Evolutionary conservation across 2,888 invertebrate species (phyloP), one percentile per base, ranked within the genome.

Genomic region (Aspidapion aeneum): DNA sequence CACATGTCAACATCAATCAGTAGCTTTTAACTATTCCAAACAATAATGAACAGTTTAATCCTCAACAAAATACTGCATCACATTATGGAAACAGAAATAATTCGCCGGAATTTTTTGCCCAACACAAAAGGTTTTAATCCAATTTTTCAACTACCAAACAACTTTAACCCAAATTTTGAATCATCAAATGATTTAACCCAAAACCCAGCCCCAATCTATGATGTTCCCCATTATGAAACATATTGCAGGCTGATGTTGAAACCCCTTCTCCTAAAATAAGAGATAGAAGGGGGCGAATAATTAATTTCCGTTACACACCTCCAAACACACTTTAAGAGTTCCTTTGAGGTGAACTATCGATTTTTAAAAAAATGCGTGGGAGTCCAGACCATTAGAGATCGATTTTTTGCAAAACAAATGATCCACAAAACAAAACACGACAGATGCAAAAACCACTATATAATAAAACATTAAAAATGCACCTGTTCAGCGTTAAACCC

Each of bases 381-480:
- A 35, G 12, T 12, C 35, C 35, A 35, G 12, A 35, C 35, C 3
- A 35, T 35, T 35, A 35, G 5, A 3, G 35, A 35, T 7, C 3
- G 12, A 35, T 35, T 3, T 35, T 35, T 3, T 12, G 12, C 35
- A 35, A n/a, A n/a, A n/a, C n/a, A n/a, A n/a, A n/a, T n/a, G n/a
- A n/a, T n/a, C n/a, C n/a, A n/a, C n/a, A n/a, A n/a, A n/a, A n/a
- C n/a, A n/a, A n/a, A n/a, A n/a, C n/a, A n/a, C n/a, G n/a, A n/a
- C n/a, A n/a, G n/a, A n/a, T n/a, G n/a, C 3, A 35, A 35, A 12
- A 35, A 35, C 35, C 52, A 48, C 21, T 59, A 9, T 73, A 64
- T n/a, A n/a, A n/a, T 54, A 65, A 67, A 49, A 60, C 59, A 18
- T 48, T 72, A 9, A 74, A 74, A 57, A 74, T 73, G 73, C 63